phyloP scores from a whole-genome alignment of 2,113 vertebrate species.

The Scomber scombrus region DNA sequence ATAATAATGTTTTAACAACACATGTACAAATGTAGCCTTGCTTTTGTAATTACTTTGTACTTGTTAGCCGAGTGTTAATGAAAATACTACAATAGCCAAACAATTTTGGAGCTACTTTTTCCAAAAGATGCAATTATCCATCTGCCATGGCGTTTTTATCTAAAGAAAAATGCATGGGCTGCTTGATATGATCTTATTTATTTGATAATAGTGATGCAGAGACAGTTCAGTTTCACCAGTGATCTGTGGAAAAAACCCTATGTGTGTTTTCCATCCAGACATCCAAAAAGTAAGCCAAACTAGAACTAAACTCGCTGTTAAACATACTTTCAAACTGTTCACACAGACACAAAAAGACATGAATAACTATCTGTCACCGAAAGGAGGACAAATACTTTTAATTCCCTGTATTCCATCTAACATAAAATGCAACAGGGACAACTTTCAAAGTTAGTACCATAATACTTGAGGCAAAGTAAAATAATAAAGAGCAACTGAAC shows the following conservation, averaged over 20 bases:
- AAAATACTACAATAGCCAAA: not conserved
- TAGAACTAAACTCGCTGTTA: not conserved
- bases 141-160: not conserved
- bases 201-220: not conserved
- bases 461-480: not conserved
- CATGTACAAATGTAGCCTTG: too few relatives aligned
- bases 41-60: too few relatives aligned
- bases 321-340: not conserved
- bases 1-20: too few relatives aligned
- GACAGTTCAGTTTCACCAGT: not conserved
- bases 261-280: not conserved
- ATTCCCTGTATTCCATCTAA: not conserved
- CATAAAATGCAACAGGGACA: not conserved
- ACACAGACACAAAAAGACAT: constrained; percentile 3
- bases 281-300: not conserved
- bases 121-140: not conserved
- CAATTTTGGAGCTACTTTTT: not conserved
- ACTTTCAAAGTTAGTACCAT: not conserved
- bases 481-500: not conserved
- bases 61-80: not conserved
- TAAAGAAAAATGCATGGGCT: not conserved
- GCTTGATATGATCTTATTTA: not conserved
- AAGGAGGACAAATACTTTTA: constrained; percentile 20
- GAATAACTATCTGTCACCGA: not conserved
- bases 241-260: not conserved